Conservation (phyloP, 2,797 vertebrate species). For the Gambelia wislizenii region DNA sequence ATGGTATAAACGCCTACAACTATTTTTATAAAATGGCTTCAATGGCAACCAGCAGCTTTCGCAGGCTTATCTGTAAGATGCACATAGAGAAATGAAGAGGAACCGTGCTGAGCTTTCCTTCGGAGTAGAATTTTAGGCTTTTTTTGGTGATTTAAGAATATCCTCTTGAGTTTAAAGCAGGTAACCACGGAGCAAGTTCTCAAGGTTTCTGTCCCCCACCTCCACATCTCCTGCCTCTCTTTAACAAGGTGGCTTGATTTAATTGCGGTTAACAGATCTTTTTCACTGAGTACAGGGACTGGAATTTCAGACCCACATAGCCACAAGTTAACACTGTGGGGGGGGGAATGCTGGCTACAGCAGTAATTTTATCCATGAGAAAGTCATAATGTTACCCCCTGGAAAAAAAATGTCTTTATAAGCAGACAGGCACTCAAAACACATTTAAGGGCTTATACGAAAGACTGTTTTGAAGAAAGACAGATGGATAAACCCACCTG, state of each 20-base stretch:
- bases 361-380: conserved; percentile 60
- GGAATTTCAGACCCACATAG: conserved; percentile 51
- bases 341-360: conserved; percentile 41
- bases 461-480: conserved; percentile 74
- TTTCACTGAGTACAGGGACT: neutral
- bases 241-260: neutral
- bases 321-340: conserved; percentile 11
- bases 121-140: neutral
- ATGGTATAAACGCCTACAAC: neutral
- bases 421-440: conserved; percentile 64
- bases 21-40: neutral
- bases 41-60: neutral
- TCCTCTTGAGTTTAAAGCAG: neutral
- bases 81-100: neutral
- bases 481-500: conserved; percentile 75
- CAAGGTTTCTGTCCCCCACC: neutral
- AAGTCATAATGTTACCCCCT: conserved; percentile 53
- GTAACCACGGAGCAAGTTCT: neutral
- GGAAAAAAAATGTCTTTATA: conserved; percentile 35
- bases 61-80: neutral
- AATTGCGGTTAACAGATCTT: conserved; percentile 4
- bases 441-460: conserved; percentile 72
- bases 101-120: neutral
- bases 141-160: neutral
- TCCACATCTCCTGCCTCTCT: neutral